phyloP scores from a whole-genome alignment of 2,888 invertebrate species.

The Teleogryllus oceanicus region DNA sequence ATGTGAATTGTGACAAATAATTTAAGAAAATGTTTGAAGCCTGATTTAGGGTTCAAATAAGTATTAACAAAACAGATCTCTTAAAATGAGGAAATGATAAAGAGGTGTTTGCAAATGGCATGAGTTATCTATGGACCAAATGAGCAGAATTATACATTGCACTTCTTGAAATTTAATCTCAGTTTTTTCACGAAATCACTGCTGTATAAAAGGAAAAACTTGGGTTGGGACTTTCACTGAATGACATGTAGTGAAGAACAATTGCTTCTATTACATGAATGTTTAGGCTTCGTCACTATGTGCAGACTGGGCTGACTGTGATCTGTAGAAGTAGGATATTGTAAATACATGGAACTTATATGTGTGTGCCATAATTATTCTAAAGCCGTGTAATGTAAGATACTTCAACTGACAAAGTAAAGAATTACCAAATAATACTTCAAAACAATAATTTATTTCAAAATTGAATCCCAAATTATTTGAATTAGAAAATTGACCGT shows the following conservation, averaged over 20 bases:
- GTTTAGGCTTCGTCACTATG: not conserved
- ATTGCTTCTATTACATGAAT: too few species aligned
- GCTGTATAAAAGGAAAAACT: not conserved
- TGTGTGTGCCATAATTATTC: not conserved
- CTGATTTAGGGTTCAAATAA: not conserved
- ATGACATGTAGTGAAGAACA: not conserved
- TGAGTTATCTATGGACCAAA: not conserved
- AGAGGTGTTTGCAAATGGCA: not conserved
- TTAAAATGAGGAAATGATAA: not conserved
- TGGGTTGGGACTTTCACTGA: slow-evolving; percentile 7
- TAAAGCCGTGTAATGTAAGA: not conserved
- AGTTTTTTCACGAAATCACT: not conserved
- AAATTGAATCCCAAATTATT: not conserved
- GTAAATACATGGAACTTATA: not conserved
- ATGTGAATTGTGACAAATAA: slow-evolving; percentile 11
- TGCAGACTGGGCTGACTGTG: slow-evolving; percentile 7
- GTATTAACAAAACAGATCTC: not conserved
- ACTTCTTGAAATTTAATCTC: not conserved
- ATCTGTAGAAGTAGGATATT: slow-evolving; percentile 5
- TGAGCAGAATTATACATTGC: not conserved
- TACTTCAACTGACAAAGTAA: not conserved
- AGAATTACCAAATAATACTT: not conserved
- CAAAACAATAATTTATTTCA: not conserved
- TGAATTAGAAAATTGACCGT: not conserved
- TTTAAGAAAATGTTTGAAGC: not conserved